Evolutionary conservation across 2,888 invertebrate genomes (phyloP).

Genomic region (Lasioglossum morio): DNA sequence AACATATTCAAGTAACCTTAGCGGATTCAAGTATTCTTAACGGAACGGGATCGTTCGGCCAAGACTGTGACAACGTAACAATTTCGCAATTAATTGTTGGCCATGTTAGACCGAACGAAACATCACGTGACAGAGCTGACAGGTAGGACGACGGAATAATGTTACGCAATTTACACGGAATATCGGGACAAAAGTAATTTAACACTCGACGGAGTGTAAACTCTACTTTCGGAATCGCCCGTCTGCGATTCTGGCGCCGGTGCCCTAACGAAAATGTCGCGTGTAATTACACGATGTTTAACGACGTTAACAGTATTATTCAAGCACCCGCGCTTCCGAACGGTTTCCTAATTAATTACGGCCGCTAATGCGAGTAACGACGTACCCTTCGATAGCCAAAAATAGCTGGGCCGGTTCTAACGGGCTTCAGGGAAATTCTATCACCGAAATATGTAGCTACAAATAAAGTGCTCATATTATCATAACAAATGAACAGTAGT

Average conservation of each 20-base stretch:
- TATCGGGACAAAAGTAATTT: slow-evolving; percentile 36
- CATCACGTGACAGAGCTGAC: background rate
- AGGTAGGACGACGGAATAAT: slow-evolving; percentile 1
- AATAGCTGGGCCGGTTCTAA: slow-evolving; percentile 18
- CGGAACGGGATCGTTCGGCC: background rate
- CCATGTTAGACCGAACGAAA: slow-evolving; percentile 12
- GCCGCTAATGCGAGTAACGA: slow-evolving; percentile 26
- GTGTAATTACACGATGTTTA: slow-evolving; percentile 42
- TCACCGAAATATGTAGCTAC: background rate
- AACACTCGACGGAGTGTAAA: slow-evolving; percentile 24
- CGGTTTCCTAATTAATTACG: slow-evolving; percentile 44
- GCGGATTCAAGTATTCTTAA: background rate
- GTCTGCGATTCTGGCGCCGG: slow-evolving; percentile 6
- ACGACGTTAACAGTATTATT: slow-evolving; percentile 45
- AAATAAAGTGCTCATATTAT: background rate
- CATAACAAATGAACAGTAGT: background rate
- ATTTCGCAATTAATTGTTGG: slow-evolving; percentile 23
- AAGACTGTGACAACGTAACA: background rate
- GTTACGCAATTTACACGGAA: slow-evolving; percentile 32
- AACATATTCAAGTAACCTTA: background rate
- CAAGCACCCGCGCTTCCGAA: slow-evolving; percentile 23
- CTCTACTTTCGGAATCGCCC: background rate
- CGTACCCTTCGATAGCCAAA: background rate
- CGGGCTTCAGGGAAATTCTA: background rate
- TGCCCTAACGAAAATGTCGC: slow-evolving; percentile 17